Percentiles rank a stretch among this genome's conserved stretches.
phyloP scores from a whole-genome alignment of 2,113 vertebrate species.

The Benitochromis conjunctus region DNA sequence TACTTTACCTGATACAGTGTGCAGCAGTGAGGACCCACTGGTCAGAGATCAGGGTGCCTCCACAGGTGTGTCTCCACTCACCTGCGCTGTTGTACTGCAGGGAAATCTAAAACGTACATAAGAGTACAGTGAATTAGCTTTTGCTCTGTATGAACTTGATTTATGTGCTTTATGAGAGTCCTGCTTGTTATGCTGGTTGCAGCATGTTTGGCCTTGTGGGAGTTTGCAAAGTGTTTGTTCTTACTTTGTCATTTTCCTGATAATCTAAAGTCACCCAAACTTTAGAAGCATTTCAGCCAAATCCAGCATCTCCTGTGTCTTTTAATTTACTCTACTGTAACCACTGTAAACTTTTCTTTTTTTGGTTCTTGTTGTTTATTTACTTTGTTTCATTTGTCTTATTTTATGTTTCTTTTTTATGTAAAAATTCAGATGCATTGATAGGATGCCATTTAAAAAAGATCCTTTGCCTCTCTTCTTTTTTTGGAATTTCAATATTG shows the following conservation, averaged over 20 bases:
- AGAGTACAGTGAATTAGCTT: background rate
- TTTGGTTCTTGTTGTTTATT: background rate
- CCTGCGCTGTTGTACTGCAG: conserved; percentile 76
- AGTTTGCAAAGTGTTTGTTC: background rate
- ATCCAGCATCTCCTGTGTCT: background rate
- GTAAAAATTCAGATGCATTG: no score
- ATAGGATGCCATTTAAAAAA: background rate
- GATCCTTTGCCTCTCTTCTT: background rate
- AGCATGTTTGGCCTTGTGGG: rapidly evolving
- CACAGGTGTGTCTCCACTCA: conserved; percentile 82
- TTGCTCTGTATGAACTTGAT: background rate
- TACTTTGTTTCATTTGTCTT: no score
- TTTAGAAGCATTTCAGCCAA: background rate
- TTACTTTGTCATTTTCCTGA: background rate
- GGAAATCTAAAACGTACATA: conserved; percentile 72
- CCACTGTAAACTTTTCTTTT: background rate
- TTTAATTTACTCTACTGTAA: background rate
- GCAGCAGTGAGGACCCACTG: conserved; percentile 86
- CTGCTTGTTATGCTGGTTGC: background rate
- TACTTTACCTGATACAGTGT: conserved; percentile 84
- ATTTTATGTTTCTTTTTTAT: no score
- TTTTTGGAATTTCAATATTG: no score
- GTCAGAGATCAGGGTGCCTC: conserved; percentile 78
- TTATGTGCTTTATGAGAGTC: background rate
- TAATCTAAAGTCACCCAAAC: background rate